Conservation (phyloP, 2,888 invertebrate species). For the Zygogramma bicolorata region DNA sequence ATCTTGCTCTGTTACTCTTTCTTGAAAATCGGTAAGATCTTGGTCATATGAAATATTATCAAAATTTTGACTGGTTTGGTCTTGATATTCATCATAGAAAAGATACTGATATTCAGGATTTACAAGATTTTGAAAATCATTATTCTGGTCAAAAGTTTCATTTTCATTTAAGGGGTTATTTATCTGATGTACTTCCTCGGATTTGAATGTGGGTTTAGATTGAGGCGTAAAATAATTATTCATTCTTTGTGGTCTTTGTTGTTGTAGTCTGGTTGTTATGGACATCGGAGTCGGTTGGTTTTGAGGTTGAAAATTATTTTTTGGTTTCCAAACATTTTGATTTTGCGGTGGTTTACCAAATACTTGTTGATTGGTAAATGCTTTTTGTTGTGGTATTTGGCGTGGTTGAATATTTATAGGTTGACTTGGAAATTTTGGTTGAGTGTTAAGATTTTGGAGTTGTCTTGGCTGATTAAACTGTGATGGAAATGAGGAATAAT, state of each 20-base stretch:
- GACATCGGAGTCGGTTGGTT: background rate
- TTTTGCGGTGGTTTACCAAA: too few species aligned
- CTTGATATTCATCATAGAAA: background rate
- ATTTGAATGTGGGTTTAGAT: background rate
- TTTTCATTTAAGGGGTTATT: background rate
- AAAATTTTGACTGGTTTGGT: background rate
- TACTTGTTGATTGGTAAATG: background rate
- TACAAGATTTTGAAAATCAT: background rate
- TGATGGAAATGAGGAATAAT: background rate
- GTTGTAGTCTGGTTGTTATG: background rate
- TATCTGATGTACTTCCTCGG: background rate
- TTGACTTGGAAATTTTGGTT: background rate
- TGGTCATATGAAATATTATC: background rate
- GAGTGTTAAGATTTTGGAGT: background rate
- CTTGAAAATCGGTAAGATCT: background rate
- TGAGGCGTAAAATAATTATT: background rate
- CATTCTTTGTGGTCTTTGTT: background rate
- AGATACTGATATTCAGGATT: background rate
- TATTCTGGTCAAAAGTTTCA: background rate
- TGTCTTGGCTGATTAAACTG: background rate
- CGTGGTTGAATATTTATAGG: background rate
- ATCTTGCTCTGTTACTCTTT: background rate
- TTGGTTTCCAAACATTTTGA: slow-evolving; percentile 6
- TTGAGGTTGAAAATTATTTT: background rate
- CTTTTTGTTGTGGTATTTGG: background rate